phyloP scores from a whole-genome alignment of 2,888 invertebrate species.

The Chymomyza caudatula region DNA sequence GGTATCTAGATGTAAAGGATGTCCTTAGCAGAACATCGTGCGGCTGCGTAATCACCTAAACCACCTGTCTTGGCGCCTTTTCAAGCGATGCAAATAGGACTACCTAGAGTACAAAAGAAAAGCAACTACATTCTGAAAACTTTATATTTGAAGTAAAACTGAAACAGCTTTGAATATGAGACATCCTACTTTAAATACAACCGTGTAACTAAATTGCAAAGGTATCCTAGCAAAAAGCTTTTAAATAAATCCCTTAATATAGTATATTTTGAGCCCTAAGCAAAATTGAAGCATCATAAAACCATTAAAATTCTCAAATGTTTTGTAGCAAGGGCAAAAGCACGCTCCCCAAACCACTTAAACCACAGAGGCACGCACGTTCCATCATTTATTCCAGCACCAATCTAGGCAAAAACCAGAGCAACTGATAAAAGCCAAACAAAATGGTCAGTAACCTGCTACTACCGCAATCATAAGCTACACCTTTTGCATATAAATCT shows the following conservation, averaged over 20 bases:
- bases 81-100: no score
- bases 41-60: no score
- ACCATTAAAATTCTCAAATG: not conserved
- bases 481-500: slow-evolving; percentile 58
- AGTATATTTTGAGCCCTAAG: not conserved
- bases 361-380: not conserved
- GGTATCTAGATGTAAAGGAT: no score
- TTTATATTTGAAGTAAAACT: no score
- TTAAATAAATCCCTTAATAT: not conserved
- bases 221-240: not conserved
- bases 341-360: not conserved
- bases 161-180: no score
- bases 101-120: no score
- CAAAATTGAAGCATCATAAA: slow-evolving; percentile 3
- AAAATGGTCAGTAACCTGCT: not conserved
- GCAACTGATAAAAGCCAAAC: slow-evolving; percentile 8
- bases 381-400: not conserved
- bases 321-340: no score
- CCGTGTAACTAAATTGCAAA: not conserved
- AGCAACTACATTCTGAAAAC: no score
- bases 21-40: no score
- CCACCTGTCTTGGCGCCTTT: no score
- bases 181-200: not conserved
- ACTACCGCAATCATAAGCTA: not conserved
- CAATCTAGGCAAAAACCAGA: slow-evolving; percentile 4